Conservation (phyloP, 2,797 vertebrate species). For the Varecia variegata region DNA sequence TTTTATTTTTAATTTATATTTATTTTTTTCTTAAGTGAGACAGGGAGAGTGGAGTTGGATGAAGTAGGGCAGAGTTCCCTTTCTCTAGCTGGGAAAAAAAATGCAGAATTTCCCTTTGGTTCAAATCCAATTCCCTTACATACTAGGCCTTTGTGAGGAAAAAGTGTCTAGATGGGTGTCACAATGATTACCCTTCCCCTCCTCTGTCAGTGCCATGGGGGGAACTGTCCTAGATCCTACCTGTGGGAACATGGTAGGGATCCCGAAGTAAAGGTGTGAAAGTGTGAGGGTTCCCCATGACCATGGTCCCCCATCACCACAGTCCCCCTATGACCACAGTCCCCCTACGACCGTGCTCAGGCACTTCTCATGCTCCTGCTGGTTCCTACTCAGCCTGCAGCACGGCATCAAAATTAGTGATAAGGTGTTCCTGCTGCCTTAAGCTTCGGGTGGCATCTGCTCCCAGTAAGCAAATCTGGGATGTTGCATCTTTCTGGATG, state of each 20-base stretch:
- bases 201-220: fast-evolving
- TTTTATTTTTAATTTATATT: neutral
- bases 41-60: neutral
- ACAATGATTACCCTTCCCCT: neutral
- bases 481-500: neutral
- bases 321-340: neutral
- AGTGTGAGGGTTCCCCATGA: neutral
- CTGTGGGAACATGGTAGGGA: neutral
- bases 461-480: neutral
- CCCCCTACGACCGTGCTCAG: neutral
- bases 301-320: too few species aligned
- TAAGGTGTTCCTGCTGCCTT: neutral
- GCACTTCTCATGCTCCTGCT: neutral
- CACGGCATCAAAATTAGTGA: neutral
- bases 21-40: neutral
- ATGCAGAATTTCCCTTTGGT: neutral
- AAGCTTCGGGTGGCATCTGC: neutral
- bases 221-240: neutral
- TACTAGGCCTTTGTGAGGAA: neutral
- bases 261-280: neutral
- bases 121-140: neutral
- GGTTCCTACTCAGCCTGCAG: neutral
- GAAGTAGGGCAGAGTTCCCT: neutral
- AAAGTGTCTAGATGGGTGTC: neutral
- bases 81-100: neutral